Conservation (phyloP, 2,797 vertebrate species). For the Anguilla marmorata region DNA sequence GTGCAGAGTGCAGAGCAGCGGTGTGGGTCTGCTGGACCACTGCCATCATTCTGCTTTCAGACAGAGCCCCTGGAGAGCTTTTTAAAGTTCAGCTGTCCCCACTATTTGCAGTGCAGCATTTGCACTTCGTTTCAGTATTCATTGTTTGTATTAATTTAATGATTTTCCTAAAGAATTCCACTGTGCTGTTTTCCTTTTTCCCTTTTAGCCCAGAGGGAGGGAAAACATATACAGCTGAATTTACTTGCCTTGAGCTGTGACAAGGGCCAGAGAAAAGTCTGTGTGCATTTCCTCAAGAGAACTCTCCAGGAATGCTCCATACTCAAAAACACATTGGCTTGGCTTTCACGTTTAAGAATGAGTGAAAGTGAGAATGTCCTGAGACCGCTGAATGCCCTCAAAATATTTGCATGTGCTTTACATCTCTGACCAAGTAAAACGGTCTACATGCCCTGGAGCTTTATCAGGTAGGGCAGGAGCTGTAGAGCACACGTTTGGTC, state of each 20-base stretch:
- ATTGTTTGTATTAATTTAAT: not conserved
- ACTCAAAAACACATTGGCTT: not conserved
- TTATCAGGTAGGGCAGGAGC: not conserved
- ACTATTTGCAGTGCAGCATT: not conserved
- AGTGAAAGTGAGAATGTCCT: not conserved
- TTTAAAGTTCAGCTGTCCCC: slow-evolving; percentile 16
- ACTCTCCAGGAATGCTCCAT: not conserved
- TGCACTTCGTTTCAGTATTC: not conserved
- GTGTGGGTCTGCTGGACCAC: not conserved
- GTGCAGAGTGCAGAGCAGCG: not conserved
- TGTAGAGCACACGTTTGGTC: not conserved
- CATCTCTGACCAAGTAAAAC: not conserved
- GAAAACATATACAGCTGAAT: not conserved
- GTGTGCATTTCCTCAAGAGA: slow-evolving; percentile 1
- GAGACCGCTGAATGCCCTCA: not conserved
- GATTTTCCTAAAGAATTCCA: not conserved
- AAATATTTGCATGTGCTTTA: slow-evolving; percentile 6
- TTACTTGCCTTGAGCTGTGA: slow-evolving; percentile 16
- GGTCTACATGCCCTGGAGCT: not conserved
- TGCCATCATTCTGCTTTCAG: slow-evolving; percentile 17
- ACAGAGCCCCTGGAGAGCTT: slow-evolving; percentile 4
- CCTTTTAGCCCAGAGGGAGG: slow-evolving; percentile 3
- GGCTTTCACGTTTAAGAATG: not conserved
- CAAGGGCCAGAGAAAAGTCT: not conserved
- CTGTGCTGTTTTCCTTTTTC: not conserved